A percentile compares a stretch with the other conserved stretches of the same genome.
These are phyloP conservation scores for Oncopeltus fasciatus DNA, from an alignment of 1,140 invertebrate species.

Conservation along the genomic window DNA sequence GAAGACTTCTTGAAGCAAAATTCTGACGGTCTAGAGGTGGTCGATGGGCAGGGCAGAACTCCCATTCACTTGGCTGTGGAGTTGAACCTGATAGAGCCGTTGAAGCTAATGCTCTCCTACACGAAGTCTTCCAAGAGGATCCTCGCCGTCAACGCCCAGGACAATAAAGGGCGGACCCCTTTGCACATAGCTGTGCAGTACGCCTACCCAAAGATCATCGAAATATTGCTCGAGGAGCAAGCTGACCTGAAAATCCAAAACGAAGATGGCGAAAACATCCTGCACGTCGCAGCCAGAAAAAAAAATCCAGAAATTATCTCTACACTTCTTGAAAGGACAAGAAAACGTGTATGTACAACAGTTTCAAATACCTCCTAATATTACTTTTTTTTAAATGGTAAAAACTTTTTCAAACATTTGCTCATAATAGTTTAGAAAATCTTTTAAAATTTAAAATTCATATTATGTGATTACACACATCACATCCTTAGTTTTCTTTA, in stretches of 20 bases:
- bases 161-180: slow-evolving; percentile 54
- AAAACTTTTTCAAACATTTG: too few species aligned
- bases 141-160: slow-evolving; percentile 30
- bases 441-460: too few species aligned
- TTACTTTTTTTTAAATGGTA: too few species aligned
- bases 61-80: slow-evolving; percentile 42
- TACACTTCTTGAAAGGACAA: slow-evolving; percentile 34
- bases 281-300: slow-evolving; percentile 39
- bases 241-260: slow-evolving; percentile 9
- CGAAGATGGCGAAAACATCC: slow-evolving; percentile 35
- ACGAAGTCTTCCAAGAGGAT: slow-evolving; percentile 20
- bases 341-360: neutral
- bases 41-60: slow-evolving; percentile 39
- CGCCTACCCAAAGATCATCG: slow-evolving; percentile 37
- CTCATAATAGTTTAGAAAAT: neutral
- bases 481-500: neutral
- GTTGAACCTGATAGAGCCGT: neutral
- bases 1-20: slow-evolving; percentile 30
- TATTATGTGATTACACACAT: neutral
- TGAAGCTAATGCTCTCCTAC: neutral
- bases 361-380: too few species aligned
- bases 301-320: slow-evolving; percentile 45
- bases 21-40: too few species aligned
- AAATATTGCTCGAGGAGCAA: neutral
- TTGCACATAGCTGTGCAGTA: slow-evolving; percentile 63